A percentile compares a stretch with the other conserved stretches of the same genome.
Conservation (phyloP, 1,140 invertebrate species). For the Battus philenor region DNA sequence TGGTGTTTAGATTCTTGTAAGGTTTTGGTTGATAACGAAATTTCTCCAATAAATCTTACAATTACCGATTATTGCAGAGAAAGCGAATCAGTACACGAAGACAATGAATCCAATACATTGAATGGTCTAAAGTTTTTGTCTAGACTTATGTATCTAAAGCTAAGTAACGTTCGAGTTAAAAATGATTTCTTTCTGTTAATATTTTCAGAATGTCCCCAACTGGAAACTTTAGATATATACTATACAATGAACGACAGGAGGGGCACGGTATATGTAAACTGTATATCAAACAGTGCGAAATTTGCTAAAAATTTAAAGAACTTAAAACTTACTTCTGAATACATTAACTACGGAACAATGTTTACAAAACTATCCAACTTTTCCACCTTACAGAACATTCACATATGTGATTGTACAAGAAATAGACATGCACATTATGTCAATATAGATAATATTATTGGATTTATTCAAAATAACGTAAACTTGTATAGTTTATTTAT, state of each 20-base stretch:
- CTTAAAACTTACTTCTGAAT: conserved; percentile 23
- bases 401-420: conserved; percentile 27
- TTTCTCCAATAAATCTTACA: conserved; percentile 22
- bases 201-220: conserved; percentile 19
- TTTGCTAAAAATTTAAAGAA: conserved; percentile 22
- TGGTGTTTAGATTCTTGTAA: conserved; percentile 28
- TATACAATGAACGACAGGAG: conserved; percentile 15
- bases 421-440: conserved; percentile 2
- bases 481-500: conserved; percentile 28
- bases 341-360: conserved; percentile 23
- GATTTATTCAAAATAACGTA: conserved; percentile 21
- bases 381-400: conserved; percentile 22
- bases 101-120: conserved; percentile 18
- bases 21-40: conserved; percentile 8
- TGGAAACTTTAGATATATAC: conserved; percentile 23
- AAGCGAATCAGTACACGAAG: conserved; percentile 13
- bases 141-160: conserved; percentile 21
- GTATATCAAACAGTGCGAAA: conserved; percentile 18
- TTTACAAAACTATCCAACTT: conserved; percentile 21
- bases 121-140: conserved; percentile 9
- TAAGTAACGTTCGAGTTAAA: conserved; percentile 23
- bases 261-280: conserved; percentile 13
- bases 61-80: conserved; percentile 26
- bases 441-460: conserved; percentile 10
- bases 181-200: conserved; percentile 21